These are phyloP conservation scores for Erythrocercus mccallii DNA, from an alignment of 2,113 vertebrate genomes.

Conservation along the genomic window DNA sequence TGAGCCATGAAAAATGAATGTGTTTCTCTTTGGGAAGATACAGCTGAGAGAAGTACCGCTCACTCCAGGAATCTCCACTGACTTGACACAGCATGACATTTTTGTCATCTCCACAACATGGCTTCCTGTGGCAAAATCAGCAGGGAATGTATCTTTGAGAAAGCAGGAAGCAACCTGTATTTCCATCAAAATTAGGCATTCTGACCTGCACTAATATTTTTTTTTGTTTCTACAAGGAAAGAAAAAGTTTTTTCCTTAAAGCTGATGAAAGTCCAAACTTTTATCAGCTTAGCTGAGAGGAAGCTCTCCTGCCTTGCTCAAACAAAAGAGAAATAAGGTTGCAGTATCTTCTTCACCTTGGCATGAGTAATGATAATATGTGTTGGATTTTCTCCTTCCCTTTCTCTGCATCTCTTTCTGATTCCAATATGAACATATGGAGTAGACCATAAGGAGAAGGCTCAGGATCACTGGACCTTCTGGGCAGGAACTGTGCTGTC, in stretches of 20 bases:
- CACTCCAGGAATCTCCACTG: background rate
- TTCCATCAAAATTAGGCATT: background rate
- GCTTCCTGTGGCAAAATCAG: slow-evolving; percentile 34
- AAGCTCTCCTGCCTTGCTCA: background rate
- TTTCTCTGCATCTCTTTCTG: background rate
- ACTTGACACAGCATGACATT: slow-evolving; percentile 2
- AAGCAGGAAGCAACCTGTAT: background rate
- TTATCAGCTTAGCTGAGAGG: background rate
- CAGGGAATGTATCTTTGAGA: background rate
- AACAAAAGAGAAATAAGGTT: background rate
- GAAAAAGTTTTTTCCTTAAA: background rate
- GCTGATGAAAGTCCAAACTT: background rate
- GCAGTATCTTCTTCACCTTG: background rate
- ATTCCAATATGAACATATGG: background rate
- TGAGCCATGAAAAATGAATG: slow-evolving; percentile 6
- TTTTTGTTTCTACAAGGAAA: background rate
- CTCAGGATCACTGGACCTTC: background rate
- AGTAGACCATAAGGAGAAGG: background rate
- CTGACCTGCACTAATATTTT: background rate
- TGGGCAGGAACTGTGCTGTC: background rate
- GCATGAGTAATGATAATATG: background rate
- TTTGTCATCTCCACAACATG: background rate
- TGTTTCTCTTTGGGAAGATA: background rate
- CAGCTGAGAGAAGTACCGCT: background rate
- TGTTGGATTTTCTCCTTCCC: background rate